A percentile compares a stretch with the other conserved stretches of the same genome.
These are phyloP conservation scores for Cancer borealis DNA, from an alignment of 2,888 invertebrate genomes.

Conservation along the genomic window DNA sequence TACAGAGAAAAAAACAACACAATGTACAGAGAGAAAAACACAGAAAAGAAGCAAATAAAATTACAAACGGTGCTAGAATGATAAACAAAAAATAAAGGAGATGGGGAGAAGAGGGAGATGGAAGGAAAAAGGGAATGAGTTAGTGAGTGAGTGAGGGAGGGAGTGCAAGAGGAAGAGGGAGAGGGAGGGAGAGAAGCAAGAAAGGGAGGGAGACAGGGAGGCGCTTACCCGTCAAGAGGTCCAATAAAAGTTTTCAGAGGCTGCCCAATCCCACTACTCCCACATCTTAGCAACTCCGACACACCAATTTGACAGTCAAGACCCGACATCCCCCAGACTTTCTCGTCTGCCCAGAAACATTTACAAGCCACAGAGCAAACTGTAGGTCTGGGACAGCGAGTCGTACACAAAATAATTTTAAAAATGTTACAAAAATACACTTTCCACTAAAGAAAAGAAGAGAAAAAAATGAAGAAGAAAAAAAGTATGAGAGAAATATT, in stretches of 20 bases:
- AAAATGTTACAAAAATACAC: background rate
- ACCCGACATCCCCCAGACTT: background rate
- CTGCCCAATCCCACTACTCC: slow-evolving; percentile 26
- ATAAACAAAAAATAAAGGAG: background rate
- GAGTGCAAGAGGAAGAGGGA: background rate
- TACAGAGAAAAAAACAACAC: too few species aligned
- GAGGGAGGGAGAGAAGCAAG: background rate
- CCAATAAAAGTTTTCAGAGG: background rate
- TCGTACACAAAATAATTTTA: too few species aligned
- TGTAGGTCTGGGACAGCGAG: background rate
- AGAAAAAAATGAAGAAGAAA: background rate
- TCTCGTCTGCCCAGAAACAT: background rate
- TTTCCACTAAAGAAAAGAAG: background rate
- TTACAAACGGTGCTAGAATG: too few species aligned
- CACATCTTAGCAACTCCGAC: slow-evolving; percentile 4
- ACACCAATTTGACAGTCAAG: slow-evolving; percentile 27
- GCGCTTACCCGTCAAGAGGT: slow-evolving; percentile 4
- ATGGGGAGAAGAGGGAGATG: background rate
- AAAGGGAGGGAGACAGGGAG: background rate
- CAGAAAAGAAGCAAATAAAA: background rate
- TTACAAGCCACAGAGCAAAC: slow-evolving; percentile 3
- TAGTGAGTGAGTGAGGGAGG: background rate
- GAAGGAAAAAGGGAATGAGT: background rate
- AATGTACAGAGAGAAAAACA: background rate
- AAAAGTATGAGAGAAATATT: background rate